Percentiles rank a stretch among this genome's conserved stretches.
These are phyloP conservation scores for Endomychus coccineus DNA, from an alignment of 2,888 invertebrate species.

Conservation along the genomic window DNA sequence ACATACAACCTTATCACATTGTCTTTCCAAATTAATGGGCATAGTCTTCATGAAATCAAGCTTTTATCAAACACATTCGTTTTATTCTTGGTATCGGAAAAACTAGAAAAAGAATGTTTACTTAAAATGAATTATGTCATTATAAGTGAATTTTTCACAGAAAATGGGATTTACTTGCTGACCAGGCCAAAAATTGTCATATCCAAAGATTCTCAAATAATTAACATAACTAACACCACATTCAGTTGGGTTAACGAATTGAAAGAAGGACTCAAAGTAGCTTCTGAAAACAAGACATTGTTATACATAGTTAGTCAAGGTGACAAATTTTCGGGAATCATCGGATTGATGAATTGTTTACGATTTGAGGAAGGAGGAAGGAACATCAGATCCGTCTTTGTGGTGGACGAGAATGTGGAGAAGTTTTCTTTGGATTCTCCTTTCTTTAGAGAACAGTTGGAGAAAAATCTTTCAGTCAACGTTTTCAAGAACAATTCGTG, in stretches of 20 bases:
- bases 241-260: constrained; percentile 19
- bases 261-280: constrained; percentile 13
- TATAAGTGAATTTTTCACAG: constrained; percentile 12
- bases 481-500: constrained; percentile 24
- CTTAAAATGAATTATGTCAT: constrained; percentile 6
- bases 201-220: constrained; percentile 12
- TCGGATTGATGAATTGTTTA: constrained; percentile 26
- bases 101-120: constrained; percentile 2
- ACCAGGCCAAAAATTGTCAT: constrained; percentile 7
- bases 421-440: constrained; percentile 21
- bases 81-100: neutral
- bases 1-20: constrained; percentile 5
- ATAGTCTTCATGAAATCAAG: neutral
- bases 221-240: constrained; percentile 13
- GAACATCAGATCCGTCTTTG: constrained; percentile 21
- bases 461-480: constrained; percentile 26
- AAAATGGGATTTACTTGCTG: constrained; percentile 12
- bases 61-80: neutral
- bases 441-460: constrained; percentile 24
- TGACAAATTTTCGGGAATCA: constrained; percentile 18
- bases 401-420: constrained; percentile 20
- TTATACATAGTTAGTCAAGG: constrained; percentile 19
- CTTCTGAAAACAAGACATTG: neutral
- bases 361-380: constrained; percentile 13
- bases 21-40: neutral